phyloP scores from a whole-genome alignment of 2,113 vertebrate genomes.

The Microcebus tavaratra region DNA sequence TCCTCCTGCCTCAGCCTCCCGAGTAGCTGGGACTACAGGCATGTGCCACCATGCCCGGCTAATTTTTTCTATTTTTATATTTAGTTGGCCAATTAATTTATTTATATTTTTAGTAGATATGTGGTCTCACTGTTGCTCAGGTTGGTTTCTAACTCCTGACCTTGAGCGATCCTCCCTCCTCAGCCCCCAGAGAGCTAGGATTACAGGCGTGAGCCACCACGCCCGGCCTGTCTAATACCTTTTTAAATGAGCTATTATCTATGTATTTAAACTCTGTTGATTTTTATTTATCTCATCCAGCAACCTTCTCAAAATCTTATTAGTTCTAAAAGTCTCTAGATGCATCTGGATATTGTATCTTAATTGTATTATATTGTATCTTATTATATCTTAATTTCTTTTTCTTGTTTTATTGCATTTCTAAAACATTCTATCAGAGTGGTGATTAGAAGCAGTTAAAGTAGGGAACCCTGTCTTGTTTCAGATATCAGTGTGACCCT shows the following conservation, averaged over 20 bases:
- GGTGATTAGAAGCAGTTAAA: background rate
- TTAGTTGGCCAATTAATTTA: no score
- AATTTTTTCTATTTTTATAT: no score
- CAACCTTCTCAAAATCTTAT: background rate
- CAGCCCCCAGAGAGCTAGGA: no score
- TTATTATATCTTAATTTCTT: background rate
- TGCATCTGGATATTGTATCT: background rate
- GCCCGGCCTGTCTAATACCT: background rate
- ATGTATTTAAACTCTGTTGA: background rate
- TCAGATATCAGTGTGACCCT: background rate
- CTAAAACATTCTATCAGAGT: background rate
- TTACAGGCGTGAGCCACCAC: no score
- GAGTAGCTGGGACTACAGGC: no score
- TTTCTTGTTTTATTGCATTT: conserved; percentile 9
- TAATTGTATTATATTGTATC: no score
- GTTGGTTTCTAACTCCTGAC: no score
- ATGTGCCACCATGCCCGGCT: no score
- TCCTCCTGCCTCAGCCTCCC: no score
- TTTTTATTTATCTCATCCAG: background rate
- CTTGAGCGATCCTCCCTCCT: no score
- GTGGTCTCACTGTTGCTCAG: no score
- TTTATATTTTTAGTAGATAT: no score
- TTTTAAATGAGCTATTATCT: background rate
- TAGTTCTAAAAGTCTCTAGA: background rate
- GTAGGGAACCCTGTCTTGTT: background rate